These are phyloP conservation scores for Aotus griseimembra DNA, from an alignment of 2,797 vertebrate species.

Conservation along the genomic window DNA sequence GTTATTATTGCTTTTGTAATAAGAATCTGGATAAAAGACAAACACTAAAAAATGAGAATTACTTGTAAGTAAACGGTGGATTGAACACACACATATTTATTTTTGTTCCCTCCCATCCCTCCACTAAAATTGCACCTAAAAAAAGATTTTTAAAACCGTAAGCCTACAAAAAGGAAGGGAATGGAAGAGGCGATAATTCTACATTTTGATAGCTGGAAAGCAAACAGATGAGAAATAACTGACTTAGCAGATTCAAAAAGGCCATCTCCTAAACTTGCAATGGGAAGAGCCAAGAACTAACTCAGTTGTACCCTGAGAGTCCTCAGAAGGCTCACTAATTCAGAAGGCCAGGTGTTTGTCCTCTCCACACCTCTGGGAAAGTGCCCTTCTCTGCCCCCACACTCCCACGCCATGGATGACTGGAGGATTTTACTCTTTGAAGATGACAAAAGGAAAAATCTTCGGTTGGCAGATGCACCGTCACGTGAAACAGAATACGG, in stretches of 20 bases:
- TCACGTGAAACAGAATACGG: fast-evolving
- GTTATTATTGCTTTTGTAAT: not conserved
- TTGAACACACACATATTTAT: not conserved
- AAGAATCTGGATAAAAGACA: not conserved
- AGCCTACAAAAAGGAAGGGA: not conserved
- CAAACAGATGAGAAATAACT: not conserved
- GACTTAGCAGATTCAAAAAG: not conserved
- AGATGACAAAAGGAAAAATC: not conserved
- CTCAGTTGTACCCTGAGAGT: fast-evolving
- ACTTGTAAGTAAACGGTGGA: not conserved
- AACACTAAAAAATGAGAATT: not conserved
- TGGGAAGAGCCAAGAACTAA: not conserved
- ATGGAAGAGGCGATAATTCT: not conserved
- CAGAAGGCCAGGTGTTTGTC: fast-evolving
- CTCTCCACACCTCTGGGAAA: fast-evolving
- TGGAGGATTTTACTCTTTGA: not conserved
- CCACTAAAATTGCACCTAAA: not conserved
- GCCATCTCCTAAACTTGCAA: too few relatives aligned
- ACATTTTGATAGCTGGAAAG: not conserved
- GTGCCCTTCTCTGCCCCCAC: fast-evolving
- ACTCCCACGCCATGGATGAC: fast-evolving
- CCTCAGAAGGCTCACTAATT: not conserved
- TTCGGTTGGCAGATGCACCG: fast-evolving
- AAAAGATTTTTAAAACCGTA: not conserved
- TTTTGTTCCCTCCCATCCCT: not conserved